Evolutionary conservation across 2,797 vertebrate species (phyloP).

Genomic region (Artibeus jamaicensis): DNA sequence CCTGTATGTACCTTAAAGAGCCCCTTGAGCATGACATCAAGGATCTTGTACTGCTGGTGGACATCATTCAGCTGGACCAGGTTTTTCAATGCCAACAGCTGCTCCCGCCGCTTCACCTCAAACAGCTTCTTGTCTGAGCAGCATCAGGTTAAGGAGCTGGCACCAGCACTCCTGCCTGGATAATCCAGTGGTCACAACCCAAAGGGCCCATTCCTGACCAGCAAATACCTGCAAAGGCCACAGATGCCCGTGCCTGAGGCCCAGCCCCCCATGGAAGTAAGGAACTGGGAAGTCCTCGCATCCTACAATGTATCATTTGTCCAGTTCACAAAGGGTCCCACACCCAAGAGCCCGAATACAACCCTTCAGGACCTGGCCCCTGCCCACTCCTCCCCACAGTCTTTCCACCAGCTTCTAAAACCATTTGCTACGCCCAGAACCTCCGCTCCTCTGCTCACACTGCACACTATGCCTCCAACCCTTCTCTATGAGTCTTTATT

Average conservation of each 20-base stretch:
- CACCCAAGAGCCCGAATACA: background rate
- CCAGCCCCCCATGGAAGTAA: background rate
- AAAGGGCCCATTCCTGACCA: background rate
- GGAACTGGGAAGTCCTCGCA: background rate
- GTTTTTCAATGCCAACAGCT: slow-evolving; percentile 96
- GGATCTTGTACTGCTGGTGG: slow-evolving; percentile 99
- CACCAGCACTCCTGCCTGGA: background rate
- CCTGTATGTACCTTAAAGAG: slow-evolving; percentile 92
- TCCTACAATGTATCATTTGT: background rate
- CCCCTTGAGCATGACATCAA: slow-evolving; percentile 99
- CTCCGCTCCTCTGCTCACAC: background rate
- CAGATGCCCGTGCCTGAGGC: background rate
- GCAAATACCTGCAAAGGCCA: background rate
- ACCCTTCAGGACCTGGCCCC: background rate
- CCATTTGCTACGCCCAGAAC: background rate
- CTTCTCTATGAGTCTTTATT: background rate
- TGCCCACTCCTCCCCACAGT: background rate
- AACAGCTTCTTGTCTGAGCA: slow-evolving; percentile 95
- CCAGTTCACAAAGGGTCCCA: background rate
- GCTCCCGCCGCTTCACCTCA: slow-evolving; percentile 97
- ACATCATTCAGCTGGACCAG: slow-evolving; percentile 95
- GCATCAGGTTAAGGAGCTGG: slow-evolving; percentile 76
- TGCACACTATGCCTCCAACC: background rate
- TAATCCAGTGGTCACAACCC: background rate
- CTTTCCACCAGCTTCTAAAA: background rate